Conservation (phyloP, 2,888 invertebrate genomes). For the Abrostola triplasia region DNA sequence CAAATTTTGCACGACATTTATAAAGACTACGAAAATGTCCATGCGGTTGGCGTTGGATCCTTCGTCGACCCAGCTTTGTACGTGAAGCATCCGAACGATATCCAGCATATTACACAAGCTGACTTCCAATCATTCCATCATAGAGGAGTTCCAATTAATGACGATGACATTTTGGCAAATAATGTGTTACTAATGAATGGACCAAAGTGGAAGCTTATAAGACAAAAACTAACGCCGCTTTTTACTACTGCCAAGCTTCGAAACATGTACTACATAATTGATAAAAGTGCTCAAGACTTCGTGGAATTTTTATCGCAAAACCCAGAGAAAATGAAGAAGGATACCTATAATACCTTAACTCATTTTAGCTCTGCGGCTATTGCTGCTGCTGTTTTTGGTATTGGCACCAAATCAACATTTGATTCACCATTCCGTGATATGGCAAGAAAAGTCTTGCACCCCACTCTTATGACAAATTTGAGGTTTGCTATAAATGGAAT, state of each 20-base stretch:
- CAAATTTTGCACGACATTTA: too few species aligned
- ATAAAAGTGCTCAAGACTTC: conserved; percentile 72
- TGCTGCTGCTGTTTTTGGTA: conserved; percentile 79
- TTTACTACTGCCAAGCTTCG: conserved; percentile 76
- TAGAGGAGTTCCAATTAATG: conserved; percentile 67
- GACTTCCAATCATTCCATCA: conserved; percentile 73
- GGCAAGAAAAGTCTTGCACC: conserved; percentile 64
- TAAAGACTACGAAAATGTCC: too few species aligned
- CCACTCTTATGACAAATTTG: conserved; percentile 59
- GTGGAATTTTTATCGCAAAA: conserved; percentile 62
- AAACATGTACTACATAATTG: conserved; percentile 77
- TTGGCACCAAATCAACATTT: conserved; percentile 75
- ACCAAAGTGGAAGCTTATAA: conserved; percentile 73
- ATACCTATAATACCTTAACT: conserved; percentile 67
- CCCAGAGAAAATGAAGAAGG: conserved; percentile 48
- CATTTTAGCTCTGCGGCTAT: conserved; percentile 74
- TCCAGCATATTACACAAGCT: conserved; percentile 68
- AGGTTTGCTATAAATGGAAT: conserved; percentile 42
- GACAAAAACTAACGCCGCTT: conserved; percentile 76
- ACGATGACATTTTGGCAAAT: conserved; percentile 69
- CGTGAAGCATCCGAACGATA: conserved; percentile 68
- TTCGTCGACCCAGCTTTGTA: too few species aligned
- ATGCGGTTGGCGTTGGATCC: too few species aligned
- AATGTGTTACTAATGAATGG: conserved; percentile 73
- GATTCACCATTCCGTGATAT: conserved; percentile 74